A percentile compares a stretch with the other conserved stretches of the same genome.
These are phyloP conservation scores for Drosophila austrosaltans DNA, from an alignment of 2,888 invertebrate genomes.

Conservation along the genomic window DNA sequence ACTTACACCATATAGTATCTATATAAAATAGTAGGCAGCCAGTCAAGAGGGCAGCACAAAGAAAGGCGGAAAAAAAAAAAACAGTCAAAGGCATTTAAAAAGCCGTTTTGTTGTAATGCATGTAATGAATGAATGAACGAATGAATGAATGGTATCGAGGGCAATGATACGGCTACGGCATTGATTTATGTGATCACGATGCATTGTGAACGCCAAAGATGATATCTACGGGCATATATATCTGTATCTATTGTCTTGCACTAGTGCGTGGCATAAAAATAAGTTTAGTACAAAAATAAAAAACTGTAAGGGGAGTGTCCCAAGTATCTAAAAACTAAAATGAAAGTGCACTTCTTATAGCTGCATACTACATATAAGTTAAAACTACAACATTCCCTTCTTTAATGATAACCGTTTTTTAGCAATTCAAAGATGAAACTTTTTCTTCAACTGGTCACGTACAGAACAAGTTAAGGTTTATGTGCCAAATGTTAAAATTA, in stretches of 20 bases:
- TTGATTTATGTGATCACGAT: constrained; percentile 69
- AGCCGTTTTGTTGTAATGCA: constrained; percentile 55
- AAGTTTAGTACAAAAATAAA: constrained; percentile 12
- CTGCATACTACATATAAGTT: too few relatives aligned
- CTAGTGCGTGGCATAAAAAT: constrained; percentile 61
- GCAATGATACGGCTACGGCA: constrained; percentile 64
- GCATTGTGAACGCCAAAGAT: constrained; percentile 37
- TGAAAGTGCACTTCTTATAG: constrained; percentile 24
- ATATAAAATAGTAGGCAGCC: constrained; percentile 14
- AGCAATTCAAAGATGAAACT: neutral
- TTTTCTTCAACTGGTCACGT: neutral
- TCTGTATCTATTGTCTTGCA: constrained; percentile 40
- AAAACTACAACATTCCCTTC: too few relatives aligned
- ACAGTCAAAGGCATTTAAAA: constrained; percentile 54
- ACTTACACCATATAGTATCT: neutral
- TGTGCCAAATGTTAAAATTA: neutral
- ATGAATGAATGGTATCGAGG: constrained; percentile 63
- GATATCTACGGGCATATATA: constrained; percentile 37
- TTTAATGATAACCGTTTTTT: neutral
- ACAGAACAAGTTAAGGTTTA: neutral
- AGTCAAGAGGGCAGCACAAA: constrained; percentile 36
- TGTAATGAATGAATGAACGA: constrained; percentile 51
- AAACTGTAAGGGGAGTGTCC: neutral
- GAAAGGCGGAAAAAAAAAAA: constrained; percentile 35
- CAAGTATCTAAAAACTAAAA: constrained; percentile 12